Evolutionary conservation across 2,888 invertebrate genomes (phyloP), one percentile per base, ranked within the genome.

Genomic region (Plutella xylostella): DNA sequence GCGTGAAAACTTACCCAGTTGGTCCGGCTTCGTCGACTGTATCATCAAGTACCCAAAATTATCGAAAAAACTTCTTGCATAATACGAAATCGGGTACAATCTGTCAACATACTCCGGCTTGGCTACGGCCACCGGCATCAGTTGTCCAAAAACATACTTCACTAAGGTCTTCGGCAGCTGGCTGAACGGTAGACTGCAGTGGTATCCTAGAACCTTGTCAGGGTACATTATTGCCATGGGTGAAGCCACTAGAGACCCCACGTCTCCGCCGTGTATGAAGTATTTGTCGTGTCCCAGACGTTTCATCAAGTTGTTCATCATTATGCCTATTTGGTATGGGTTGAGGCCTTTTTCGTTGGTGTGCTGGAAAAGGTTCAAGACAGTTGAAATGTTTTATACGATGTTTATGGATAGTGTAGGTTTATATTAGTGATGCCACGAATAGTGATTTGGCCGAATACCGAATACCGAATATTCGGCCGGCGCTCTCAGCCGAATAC

Each of bases 181-280:
- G 19, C 42, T 42, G 30, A 18, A 31, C n/a, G 42, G 30, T 2
- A 42, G 18, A n/a, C 31, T 42, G 17, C 18, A 30, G 18, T 42
- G 42, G 2, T 19, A 18, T 12, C 42, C 42, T 12, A 42, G 30
- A 12, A 42, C 30, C 7, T 28, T 19, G 17, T 42, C 31, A 4
- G 17, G 30, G 20, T 18, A 42, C 14, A 30, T 6, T 1, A 14
- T 31, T 9, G 30, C 14, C 31, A 42, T 30, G 19, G 14, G 18
- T 7, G 28, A 5, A 11, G 17, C 42, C 5, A 31, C 14, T 14
- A 6, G 17, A 4, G 15, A 12, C 2, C 42, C 42, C 3, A 30
- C 14, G 30, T 42, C 42, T 18, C 42, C 31, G 31, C 18, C 28
- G 18, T 42, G 42, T 19, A 42, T 42, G 42, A 30, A 42, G 31